These are phyloP conservation scores for Amphilophus citrinellus DNA, from an alignment of 2,113 vertebrate species.

Conservation along the genomic window DNA sequence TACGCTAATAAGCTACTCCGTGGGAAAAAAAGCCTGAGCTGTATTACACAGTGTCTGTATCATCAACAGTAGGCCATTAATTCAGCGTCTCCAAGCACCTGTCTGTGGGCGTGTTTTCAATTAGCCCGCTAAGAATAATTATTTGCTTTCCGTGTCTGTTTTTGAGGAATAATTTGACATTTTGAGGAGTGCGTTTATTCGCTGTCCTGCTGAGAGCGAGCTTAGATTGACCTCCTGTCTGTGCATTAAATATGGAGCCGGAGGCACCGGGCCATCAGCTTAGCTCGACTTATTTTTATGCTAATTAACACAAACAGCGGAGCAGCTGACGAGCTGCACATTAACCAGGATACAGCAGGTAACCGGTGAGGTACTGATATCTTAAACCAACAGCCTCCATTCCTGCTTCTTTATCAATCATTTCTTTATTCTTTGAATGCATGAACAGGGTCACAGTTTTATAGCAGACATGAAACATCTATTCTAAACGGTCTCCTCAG, in stretches of 20 bases:
- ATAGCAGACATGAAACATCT: no score
- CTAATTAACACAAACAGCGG: neutral
- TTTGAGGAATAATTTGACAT: conserved; percentile 3
- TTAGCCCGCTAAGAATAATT: conserved; percentile 9
- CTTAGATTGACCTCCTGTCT: neutral
- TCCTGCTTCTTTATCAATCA: neutral
- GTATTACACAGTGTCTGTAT: neutral
- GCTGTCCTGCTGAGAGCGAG: neutral
- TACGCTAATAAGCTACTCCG: neutral
- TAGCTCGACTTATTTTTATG: neutral
- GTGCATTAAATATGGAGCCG: neutral
- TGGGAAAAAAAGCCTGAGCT: neutral
- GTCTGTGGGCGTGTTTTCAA: neutral
- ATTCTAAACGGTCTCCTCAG: no score
- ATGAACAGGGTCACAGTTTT: neutral
- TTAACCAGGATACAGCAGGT: neutral
- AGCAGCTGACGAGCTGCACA: neutral
- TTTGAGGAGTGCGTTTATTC: neutral
- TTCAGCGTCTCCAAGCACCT: neutral
- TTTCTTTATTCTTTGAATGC: neutral
- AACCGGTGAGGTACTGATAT: neutral
- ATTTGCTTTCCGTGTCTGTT: neutral
- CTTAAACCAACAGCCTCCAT: neutral
- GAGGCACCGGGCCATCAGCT: neutral
- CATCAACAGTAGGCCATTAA: neutral